phyloP scores from a whole-genome alignment of 2,113 vertebrate genomes.

The Gymnobelideus leadbeateri region DNA sequence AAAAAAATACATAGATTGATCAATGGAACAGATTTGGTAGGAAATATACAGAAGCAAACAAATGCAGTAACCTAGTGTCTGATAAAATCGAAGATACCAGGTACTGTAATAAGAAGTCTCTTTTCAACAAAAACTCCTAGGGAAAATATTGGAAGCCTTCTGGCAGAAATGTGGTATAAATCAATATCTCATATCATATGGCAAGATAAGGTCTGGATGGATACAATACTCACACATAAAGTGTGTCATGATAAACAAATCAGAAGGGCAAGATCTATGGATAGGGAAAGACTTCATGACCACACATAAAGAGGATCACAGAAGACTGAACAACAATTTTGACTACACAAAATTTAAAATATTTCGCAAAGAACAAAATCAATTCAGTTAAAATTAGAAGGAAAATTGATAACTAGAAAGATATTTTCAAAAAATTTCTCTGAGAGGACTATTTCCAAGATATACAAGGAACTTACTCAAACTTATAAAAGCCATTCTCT shows the following conservation, averaged over 20 bases:
- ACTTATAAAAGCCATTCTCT: neutral
- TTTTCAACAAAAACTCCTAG: neutral
- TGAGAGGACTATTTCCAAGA: neutral
- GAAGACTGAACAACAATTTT: neutral
- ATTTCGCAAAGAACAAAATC: neutral
- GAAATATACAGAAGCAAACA: too few relatives aligned
- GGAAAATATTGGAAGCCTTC: neutral
- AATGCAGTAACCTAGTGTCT: too few relatives aligned
- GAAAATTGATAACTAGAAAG: neutral
- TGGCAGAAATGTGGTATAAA: neutral
- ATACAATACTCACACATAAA: neutral
- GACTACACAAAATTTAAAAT: neutral
- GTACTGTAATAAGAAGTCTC: too few relatives aligned
- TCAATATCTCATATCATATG: too few relatives aligned
- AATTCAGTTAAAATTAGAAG: neutral
- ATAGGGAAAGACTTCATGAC: neutral
- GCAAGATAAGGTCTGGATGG: neutral
- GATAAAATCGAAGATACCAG: too few relatives aligned
- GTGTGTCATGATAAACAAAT: neutral
- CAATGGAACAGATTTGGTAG: too few relatives aligned
- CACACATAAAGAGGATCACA: neutral
- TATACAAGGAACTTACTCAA: neutral
- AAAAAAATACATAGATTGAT: too few relatives aligned
- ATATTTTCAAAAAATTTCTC: neutral
- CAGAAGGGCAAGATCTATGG: neutral